Percentiles rank a stretch among this genome's conserved stretches.
These are phyloP conservation scores for Mugil cephalus DNA, from an alignment of 2,113 vertebrate species.

Conservation along the genomic window DNA sequence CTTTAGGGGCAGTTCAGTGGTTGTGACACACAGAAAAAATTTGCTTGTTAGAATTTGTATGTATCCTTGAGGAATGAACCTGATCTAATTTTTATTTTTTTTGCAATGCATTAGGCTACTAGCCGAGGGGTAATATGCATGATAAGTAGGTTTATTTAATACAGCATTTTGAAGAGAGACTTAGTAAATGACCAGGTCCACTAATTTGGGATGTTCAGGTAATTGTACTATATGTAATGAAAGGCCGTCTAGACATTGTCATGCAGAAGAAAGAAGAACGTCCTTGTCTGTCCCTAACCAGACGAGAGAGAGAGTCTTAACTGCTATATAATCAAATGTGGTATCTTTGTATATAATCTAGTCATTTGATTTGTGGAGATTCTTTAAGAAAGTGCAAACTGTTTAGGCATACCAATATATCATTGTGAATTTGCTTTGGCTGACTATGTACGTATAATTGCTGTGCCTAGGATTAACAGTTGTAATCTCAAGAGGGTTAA, in stretches of 20 bases:
- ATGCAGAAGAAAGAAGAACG: neutral
- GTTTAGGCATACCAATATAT: neutral
- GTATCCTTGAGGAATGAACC: neutral
- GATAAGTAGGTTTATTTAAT: neutral
- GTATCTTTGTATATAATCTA: no score
- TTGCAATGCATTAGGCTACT: neutral
- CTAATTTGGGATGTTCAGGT: conserved; percentile 3
- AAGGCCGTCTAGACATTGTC: conserved; percentile 1
- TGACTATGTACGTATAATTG: neutral
- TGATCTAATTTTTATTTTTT: no score
- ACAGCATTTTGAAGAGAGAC: conserved; percentile 9
- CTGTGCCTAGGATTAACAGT: conserved; percentile 1
- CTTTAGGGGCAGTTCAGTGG: no score
- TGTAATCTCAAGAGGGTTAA: neutral
- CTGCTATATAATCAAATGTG: neutral
- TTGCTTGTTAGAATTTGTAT: neutral
- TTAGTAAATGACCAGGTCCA: neutral
- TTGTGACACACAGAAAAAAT: no score
- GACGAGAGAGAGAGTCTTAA: neutral
- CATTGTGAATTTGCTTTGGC: neutral
- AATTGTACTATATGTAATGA: conserved; percentile 1
- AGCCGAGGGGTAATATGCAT: neutral
- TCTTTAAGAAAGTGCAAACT: neutral
- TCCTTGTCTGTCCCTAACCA: neutral
- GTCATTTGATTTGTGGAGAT: conserved; percentile 1